Base-by-base conservation (phyloP, 2,113 vertebrate genomes). In the Labrus mixtus region DNA sequence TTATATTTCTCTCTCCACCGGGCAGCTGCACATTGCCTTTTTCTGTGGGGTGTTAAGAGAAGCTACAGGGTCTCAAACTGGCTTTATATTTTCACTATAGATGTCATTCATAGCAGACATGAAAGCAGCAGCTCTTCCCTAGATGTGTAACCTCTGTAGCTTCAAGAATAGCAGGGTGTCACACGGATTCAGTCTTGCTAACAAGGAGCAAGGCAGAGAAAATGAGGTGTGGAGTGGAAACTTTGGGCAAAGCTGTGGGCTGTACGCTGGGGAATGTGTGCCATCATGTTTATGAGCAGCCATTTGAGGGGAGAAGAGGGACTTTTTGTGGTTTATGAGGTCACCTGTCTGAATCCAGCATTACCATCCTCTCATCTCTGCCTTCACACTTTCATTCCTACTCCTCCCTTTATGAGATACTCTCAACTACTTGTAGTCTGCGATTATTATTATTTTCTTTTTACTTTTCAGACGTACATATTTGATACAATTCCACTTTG, bases 91-190 rank as follows among this genome's bases (percentile, higher is more conserved):
- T 80, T 54, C 66, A 64, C 64, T 53, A 33, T 66, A 46, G 36
- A 60, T 73, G 65, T 68, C 74, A 76, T 20, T 82, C 15, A 7
- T 11, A 45, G 77, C 75, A 70, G 37, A 82, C 60, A 82, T 60
- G 45, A 78, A 70, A 82, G 48, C 80, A 29, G 25, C 12, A 33
- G 58, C 54, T 71, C 19, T 54, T 33, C 59, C 77, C 36, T 79
- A 51, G 76, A 78, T 67, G 63, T 76, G 73, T 78, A 83, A 73
- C 79, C 75, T 76, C 69, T 36, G 22, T 50, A 77, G 75, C 51
- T 54, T 79, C 57, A 71, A 85, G 80, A 91, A 89, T 86, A 85
- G 73, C 74, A 68, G 25, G 9, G 68, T 79, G 79, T 83, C 82
- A 80, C 72, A 61, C 68, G 36, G 73, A 73, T 75, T 79, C 69